Base-by-base conservation (phyloP, 2,797 vertebrate species). In the Premnoplex brunnescens region DNA sequence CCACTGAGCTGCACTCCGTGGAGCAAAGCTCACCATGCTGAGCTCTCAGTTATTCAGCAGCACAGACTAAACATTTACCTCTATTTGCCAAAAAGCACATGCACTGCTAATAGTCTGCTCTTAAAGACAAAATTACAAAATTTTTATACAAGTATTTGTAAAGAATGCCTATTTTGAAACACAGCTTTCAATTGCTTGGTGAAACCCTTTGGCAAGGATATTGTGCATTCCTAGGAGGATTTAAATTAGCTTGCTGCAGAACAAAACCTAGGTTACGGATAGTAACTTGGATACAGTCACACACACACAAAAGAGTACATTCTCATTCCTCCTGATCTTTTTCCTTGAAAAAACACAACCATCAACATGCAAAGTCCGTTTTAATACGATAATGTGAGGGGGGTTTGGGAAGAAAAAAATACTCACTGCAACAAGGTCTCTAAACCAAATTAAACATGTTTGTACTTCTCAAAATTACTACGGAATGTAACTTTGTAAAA, bases 161-260 rank as follows among this genome's bases (percentile, higher is more conserved):
- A 97, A 95, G 97, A 97, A 97, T 94, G 96, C 78, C 83, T 80
- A 87, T 96, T 97, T 95, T 94, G 88, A 91, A 97, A 89, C 74
- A 96, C 96, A 89, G 96, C 94, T 96, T 97, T 96, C 97, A 98
- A 93, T 59, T 94, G 89, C 91, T 89, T 89, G 87, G 94, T 91
- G 96, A 97, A 97, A 97, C 97, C 72, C 94, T 95, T 95, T 97
- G 97, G 97, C 96, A 97, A 95, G 95, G 94, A 97, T 83, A 92
- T 55, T 69, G 43, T 78, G 86, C 97, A 98, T 98, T 98, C 98
- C 97, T 97, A 71, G 78, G 90, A 96, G 97, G 97, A 98, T 98
- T 98, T 97, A 97, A 96, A 97, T 97, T 92, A 96, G 95, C 89
- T 88, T 79, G 96, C 77, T 14, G 41, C 89, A 56, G 89, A 97